Evolutionary conservation across 2,888 invertebrate species (phyloP), one percentile per base, ranked within the genome.

Genomic region (Cephus pulcher): DNA sequence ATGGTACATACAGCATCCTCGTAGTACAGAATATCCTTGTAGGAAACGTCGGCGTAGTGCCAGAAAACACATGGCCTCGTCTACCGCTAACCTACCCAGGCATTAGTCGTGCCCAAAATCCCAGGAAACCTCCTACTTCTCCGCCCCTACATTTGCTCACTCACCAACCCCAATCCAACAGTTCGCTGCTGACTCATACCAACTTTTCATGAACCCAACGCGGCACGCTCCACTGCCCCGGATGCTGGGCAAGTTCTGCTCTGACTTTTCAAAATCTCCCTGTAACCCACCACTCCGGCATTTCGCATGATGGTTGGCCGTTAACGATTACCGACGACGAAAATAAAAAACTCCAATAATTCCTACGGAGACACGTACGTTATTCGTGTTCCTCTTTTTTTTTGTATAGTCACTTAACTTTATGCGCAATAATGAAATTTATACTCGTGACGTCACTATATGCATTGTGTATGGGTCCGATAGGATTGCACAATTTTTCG

Each of bases 1-100:
- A 80, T 79, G 80, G 81, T 35, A 80, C 74, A 75, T 34, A 77
- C 76, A 75, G 76, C 74, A 75, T 73, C 73, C 80, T 80, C 56
- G 11, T 80, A 74, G 80, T 77, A 76, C 70, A 34, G 75, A 74
- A 76, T 76, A 76, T 73, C 79, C 74, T 81, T 79, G 78, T 75
- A 74, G 78, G 40, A 35, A 69, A 74, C 77, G 80, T 81, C 76
- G 84, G 82, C 84, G 79, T 80, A 75, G 79, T 81, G 85, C 82
- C 85, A 86, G 84, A 78, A 82, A 84, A 79, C 77, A 79, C 74
- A 74, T 81, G 56, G 74, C 75, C 56, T 56, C 56, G 56, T 56
- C 56, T 56, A 23, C 56, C 56, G 9, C 15, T 56, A 56, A 23
- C 56, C 56, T 56, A 56, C 23, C 23, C 56, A 23, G 30, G 32